Evolutionary conservation across 2,113 vertebrate species (phyloP).

Genomic region (Carlito syrichta): DNA sequence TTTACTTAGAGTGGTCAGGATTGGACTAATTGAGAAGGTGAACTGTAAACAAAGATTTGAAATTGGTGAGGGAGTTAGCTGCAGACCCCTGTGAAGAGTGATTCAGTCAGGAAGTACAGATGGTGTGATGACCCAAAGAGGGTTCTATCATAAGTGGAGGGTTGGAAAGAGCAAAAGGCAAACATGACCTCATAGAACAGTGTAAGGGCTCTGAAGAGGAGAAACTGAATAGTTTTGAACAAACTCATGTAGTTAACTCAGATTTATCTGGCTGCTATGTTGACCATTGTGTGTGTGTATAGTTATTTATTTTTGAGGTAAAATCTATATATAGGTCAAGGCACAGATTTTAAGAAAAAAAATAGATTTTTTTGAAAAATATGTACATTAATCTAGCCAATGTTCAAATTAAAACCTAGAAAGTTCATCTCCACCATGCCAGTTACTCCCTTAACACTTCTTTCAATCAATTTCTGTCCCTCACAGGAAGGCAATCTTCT

Average conservation of each 20-base stretch:
- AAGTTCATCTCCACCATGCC: not conserved
- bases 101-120: not conserved
- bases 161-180: not conserved
- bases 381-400: not conserved
- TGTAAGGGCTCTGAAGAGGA: not conserved
- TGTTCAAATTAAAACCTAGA: not conserved
- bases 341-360: not conserved
- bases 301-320: not conserved
- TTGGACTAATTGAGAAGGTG: not conserved
- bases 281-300: not conserved
- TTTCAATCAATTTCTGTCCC: not conserved
- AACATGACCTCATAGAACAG: not conserved
- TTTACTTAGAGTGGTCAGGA: not conserved
- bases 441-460: not conserved
- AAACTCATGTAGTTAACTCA: not conserved
- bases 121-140: too few species aligned
- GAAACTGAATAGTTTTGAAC: not conserved
- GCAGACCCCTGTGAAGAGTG: too few species aligned
- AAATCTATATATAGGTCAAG: not conserved
- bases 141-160: fast-evolving
- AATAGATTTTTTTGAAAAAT: not conserved
- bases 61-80: not conserved
- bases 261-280: not conserved
- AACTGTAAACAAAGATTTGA: not conserved
- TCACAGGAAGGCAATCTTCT: not conserved